These are phyloP conservation scores for Chelon labrosus DNA, from an alignment of 2,797 vertebrate species.

Conservation along the genomic window DNA sequence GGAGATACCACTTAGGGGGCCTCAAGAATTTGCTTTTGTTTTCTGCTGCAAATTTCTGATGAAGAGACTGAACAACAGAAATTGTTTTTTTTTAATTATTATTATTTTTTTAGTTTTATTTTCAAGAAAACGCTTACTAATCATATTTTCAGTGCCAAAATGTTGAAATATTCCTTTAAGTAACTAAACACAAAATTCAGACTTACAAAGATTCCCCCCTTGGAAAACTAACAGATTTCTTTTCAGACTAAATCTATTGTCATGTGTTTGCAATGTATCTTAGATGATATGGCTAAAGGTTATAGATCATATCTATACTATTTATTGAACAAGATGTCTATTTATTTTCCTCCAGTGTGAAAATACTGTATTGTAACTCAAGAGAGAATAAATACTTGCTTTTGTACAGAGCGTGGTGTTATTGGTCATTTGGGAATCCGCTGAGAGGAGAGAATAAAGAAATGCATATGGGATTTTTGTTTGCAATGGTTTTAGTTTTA, in stretches of 20 bases:
- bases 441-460: conserved; percentile 56
- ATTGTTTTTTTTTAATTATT: background rate
- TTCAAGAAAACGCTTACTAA: too few relatives aligned
- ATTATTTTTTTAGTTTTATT: too few relatives aligned
- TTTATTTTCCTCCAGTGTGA: conserved; percentile 83
- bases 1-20: too few relatives aligned
- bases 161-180: conserved; percentile 24
- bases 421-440: conserved; percentile 73
- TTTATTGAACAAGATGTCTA: conserved; percentile 88
- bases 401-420: conserved; percentile 77
- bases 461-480: conserved; percentile 69
- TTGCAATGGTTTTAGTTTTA: conserved; percentile 76
- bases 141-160: conserved; percentile 6
- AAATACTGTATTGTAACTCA: conserved; percentile 78
- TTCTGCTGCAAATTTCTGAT: background rate
- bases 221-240: conserved; percentile 16
- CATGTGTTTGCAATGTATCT: conserved; percentile 64
- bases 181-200: conserved; percentile 12
- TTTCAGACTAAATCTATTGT: conserved; percentile 48
- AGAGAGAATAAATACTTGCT: conserved; percentile 81
- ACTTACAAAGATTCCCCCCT: background rate
- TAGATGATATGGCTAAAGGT: conserved; percentile 57
- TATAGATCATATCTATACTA: conserved; percentile 79
- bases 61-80: background rate
- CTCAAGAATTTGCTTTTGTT: background rate